phyloP scores from a whole-genome alignment of 2,113 vertebrate genomes.

The Porphyrio hochstetteri region DNA sequence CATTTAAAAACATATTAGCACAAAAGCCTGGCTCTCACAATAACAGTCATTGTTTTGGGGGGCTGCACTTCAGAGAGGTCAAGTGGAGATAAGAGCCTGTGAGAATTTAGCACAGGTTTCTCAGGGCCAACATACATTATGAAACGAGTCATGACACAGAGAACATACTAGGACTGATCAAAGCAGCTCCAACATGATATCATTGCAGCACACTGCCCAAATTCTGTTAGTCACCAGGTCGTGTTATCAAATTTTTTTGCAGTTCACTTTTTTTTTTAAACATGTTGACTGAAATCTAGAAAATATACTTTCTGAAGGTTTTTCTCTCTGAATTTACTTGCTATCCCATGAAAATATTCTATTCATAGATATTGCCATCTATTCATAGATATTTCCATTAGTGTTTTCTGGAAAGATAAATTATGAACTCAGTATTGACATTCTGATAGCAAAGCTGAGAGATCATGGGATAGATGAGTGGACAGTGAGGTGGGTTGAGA shows the following conservation, averaged over 20 bases:
- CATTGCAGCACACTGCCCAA: not conserved
- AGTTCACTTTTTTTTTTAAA: not conserved
- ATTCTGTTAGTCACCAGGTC: not conserved
- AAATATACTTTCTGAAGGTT: not conserved
- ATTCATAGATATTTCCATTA: not conserved
- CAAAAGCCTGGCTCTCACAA: not conserved
- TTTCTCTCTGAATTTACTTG: not conserved
- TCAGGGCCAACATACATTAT: not conserved
- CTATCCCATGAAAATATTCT: not conserved
- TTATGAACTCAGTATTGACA: not conserved
- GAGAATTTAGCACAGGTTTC: not conserved
- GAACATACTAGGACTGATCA: not conserved
- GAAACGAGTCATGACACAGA: not conserved
- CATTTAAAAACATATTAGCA: not conserved
- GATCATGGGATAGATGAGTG: too few relatives aligned
- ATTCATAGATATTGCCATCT: not conserved
- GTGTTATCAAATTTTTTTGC: not conserved
- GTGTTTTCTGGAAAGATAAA: not conserved
- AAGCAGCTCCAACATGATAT: not conserved
- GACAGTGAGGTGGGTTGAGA: too few relatives aligned
- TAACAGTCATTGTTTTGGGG: not conserved
- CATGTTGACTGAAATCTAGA: not conserved
- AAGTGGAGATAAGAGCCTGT: not conserved
- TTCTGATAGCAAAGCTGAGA: too few relatives aligned
- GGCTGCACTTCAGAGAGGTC: not conserved